phyloP scores from a whole-genome alignment of 2,113 vertebrate species.

The Peromyscus leucopus region DNA sequence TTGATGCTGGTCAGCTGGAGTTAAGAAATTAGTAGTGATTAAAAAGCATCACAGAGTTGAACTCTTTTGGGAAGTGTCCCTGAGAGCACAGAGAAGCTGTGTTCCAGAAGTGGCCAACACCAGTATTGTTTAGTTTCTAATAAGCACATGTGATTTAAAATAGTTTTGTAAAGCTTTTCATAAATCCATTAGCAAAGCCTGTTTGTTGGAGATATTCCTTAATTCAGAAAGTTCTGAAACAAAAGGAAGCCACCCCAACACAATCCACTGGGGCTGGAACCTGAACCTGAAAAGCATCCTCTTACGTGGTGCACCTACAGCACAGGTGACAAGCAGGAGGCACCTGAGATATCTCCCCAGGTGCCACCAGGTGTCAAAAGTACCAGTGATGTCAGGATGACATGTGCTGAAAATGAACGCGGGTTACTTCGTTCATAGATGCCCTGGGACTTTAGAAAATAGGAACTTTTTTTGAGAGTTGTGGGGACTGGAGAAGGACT shows the following conservation, averaged over 20 bases:
- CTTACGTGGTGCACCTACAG: too few species aligned
- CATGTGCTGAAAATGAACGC: background rate
- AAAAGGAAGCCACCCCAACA: background rate
- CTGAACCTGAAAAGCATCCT: background rate
- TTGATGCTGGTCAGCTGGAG: background rate
- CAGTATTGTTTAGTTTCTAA: background rate
- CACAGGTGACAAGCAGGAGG: background rate
- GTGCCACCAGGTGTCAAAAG: background rate
- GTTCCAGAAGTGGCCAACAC: background rate
- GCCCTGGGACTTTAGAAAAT: background rate
- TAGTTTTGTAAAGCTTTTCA: conserved; percentile 2
- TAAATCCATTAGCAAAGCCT: conserved; percentile 1
- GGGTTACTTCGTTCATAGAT: background rate
- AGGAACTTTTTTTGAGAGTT: background rate
- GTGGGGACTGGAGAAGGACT: background rate
- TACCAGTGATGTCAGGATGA: background rate
- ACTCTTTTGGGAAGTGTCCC: background rate
- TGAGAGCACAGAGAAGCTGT: background rate
- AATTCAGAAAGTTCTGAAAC: conserved; percentile 34
- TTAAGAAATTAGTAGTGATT: background rate
- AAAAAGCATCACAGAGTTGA: background rate
- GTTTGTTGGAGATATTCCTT: background rate
- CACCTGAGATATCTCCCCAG: background rate
- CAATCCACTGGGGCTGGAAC: background rate
- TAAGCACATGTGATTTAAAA: background rate